Conservation (phyloP, 2,888 invertebrate species). For the Parelbella ahira region DNA sequence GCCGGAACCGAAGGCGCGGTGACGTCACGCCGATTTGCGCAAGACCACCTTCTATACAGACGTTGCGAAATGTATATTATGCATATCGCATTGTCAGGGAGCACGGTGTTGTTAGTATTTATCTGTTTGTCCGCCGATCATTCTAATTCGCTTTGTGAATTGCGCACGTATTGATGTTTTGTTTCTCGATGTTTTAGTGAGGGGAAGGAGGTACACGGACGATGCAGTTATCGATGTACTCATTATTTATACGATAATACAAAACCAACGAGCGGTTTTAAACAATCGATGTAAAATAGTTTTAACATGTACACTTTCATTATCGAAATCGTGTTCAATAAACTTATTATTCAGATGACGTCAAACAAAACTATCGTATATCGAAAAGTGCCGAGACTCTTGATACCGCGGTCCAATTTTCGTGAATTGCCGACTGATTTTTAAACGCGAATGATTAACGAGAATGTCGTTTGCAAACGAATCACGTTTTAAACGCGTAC, state of each 20-base stretch:
- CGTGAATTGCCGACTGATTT: conserved; percentile 19
- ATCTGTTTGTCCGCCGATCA: conserved; percentile 14
- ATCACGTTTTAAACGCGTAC: conserved; percentile 27
- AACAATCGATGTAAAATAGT: too few relatives aligned
- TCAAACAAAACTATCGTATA: conserved; percentile 11
- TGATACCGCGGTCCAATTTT: conserved; percentile 14
- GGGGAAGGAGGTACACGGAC: too few relatives aligned
- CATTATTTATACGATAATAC: too few relatives aligned
- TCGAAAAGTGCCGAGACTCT: conserved; percentile 7
- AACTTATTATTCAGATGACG: conserved; percentile 16
- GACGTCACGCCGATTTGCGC: conserved; percentile 75
- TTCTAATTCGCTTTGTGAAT: conserved; percentile 11
- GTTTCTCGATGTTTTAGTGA: too few relatives aligned
- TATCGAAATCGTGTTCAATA: conserved; percentile 8
- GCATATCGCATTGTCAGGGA: conserved; percentile 50
- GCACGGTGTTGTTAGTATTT: conserved; percentile 22
- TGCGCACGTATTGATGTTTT: conserved; percentile 4
- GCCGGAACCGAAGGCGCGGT: conserved; percentile 67
- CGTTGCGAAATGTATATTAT: conserved; percentile 73
- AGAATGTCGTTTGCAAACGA: conserved; percentile 29
- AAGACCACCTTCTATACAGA: conserved; percentile 46
- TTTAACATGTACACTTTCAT: conserved; percentile 13
- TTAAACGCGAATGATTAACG: conserved; percentile 23
- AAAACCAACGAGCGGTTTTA: too few relatives aligned
- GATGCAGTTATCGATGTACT: too few relatives aligned